A percentile compares a stretch with the other conserved stretches of the same genome.
These are phyloP conservation scores for Sarcophaga carnaria DNA, from an alignment of 2,888 invertebrate species.

Conservation along the genomic window DNA sequence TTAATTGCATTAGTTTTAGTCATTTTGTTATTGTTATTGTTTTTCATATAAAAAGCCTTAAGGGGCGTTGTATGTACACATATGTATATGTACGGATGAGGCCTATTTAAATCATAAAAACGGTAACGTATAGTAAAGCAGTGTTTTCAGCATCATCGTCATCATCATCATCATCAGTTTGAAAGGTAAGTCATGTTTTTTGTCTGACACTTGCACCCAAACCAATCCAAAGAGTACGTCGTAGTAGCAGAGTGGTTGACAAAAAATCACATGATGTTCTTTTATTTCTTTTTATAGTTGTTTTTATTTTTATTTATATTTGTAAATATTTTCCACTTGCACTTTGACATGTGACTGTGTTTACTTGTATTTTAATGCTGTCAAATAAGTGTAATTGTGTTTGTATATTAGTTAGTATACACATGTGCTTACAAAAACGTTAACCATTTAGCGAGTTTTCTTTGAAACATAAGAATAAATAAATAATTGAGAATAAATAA, in stretches of 20 bases:
- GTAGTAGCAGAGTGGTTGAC: neutral
- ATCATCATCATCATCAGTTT: neutral
- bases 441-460: neutral
- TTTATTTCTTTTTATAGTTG: neutral
- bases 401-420: slow-evolving; percentile 25
- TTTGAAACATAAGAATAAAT: too few relatives aligned
- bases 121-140: neutral
- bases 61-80: neutral
- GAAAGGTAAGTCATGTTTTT: slow-evolving; percentile 61
- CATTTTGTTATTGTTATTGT: slow-evolving; percentile 42
- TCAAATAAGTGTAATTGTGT: slow-evolving; percentile 39
- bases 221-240: neutral
- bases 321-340: slow-evolving; percentile 29
- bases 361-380: slow-evolving; percentile 26
- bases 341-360: slow-evolving; percentile 62
- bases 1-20: slow-evolving; percentile 68
- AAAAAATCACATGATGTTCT: neutral
- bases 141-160: neutral
- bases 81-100: neutral
- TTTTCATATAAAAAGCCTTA: slow-evolving; percentile 23
- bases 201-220: slow-evolving; percentile 43
- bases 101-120: slow-evolving; percentile 43
- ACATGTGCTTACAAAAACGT: neutral
- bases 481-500: too few relatives aligned
- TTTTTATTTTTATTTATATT: neutral